Base-by-base conservation (phyloP, 2,888 invertebrate genomes). In the Tachina lurida region DNA sequence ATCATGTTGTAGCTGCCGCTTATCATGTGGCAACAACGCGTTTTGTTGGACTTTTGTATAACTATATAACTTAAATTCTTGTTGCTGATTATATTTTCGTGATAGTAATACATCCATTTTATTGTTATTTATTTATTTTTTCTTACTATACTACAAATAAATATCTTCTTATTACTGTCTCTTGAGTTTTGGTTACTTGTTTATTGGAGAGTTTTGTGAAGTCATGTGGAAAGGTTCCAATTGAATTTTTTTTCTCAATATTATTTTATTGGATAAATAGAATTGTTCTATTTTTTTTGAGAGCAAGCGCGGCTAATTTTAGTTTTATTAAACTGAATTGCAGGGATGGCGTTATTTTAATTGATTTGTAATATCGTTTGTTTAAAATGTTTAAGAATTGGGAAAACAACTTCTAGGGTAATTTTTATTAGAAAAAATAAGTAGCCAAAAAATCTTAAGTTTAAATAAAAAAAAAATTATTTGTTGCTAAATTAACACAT, bases 151-250 rank as follows among this genome's bases (percentile, higher is more conserved):
- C 7, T 76, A n/a, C 45, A 65, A 17, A 39, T 22, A 47, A 67
- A 39, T 31, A 54, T 17, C 52, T 13, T 17, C 43, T 76, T 31
- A 19, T 31, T 13, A 67, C 54, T 58, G 43, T 60, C 10, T 31
- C 8, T 67, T 68, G 17, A 2, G 15, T 17, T 47, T 58, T 68
- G 19, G 17, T 39, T 31, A 39, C 13, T 52, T 31, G 9, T 60
- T 77, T 77, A 65, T 73, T 73, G 56, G 17, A 60, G 15, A 43
- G 17, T 60, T 56, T 52, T 77, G 83, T 77, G 19, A n/a, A 73
- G 71, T 73, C 77, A 77, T 77, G 71, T 73, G 77, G 73, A 77
- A 73, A 67, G 49, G 52, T 83, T 73, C 71, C 71, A 83, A 70
- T 75, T 75, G 62, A 62, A 63, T 75, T n/a, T 39, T 67, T 8